Percentiles rank a stretch among this genome's conserved stretches.
These are phyloP conservation scores for Mastacembelus armatus DNA, from an alignment of 2,797 vertebrate species.

Conservation along the genomic window DNA sequence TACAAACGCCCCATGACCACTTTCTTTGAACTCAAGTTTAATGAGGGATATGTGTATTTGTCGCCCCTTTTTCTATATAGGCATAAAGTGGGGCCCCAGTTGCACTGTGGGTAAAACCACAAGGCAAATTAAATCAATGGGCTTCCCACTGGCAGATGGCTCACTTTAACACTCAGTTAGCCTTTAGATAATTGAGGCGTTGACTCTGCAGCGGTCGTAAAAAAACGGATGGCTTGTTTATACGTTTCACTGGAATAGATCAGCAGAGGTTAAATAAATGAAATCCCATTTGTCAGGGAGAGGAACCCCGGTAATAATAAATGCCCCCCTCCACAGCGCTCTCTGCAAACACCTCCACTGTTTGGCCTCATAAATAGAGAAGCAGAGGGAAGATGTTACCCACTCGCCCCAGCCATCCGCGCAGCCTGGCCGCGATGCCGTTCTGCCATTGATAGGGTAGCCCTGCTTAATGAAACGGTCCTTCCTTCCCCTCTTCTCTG, in stretches of 20 bases:
- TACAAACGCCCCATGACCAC: constrained; percentile 49
- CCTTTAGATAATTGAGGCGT: constrained; percentile 99
- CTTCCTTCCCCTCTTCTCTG: constrained; percentile 85
- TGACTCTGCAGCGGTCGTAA: constrained; percentile 91
- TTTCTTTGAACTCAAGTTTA: constrained; percentile 71
- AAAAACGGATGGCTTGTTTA: constrained; percentile 99
- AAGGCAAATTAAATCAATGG: constrained; percentile 99
- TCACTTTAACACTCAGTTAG: constrained; percentile 99
- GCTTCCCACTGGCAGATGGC: constrained; percentile 99
- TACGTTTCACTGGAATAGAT: constrained; percentile 99
- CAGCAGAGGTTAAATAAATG: constrained; percentile 99
- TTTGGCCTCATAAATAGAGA: constrained; percentile 97
- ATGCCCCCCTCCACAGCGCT: constrained; percentile 87
- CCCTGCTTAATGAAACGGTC: constrained; percentile 98
- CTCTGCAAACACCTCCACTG: constrained; percentile 77
- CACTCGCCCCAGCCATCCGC: constrained; percentile 69
- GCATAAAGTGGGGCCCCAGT: constrained; percentile 88
- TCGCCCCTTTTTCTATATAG: constrained; percentile 77
- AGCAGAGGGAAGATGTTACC: constrained; percentile 80
- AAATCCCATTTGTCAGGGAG: constrained; percentile 99
- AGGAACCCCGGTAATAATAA: constrained; percentile 94
- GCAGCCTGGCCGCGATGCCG: constrained; percentile 53
- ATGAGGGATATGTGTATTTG: constrained; percentile 81
- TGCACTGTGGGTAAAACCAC: constrained; percentile 82
- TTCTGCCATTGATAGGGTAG: constrained; percentile 96